Conservation (phyloP, 2,113 vertebrate species). For the Coptodon bakossiorum region DNA sequence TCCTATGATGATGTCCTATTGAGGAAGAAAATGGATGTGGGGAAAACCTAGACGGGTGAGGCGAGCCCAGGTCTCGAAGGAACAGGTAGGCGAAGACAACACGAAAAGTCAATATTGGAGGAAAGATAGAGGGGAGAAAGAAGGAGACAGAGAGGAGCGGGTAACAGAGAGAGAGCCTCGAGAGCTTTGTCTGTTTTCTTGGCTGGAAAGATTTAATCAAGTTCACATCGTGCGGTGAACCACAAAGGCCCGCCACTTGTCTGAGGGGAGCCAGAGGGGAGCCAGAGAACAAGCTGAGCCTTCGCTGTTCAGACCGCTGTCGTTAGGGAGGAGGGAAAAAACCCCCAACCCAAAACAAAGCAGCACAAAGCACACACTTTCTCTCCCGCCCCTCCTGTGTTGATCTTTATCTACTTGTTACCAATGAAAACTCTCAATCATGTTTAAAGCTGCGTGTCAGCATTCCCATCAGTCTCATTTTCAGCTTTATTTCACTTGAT, state of each 20-base stretch:
- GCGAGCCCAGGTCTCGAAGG: neutral
- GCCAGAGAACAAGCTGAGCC: constrained; percentile 20
- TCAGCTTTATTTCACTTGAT: neutral
- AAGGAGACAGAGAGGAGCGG: neutral
- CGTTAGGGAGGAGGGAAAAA: neutral
- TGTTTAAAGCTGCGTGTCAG: neutral
- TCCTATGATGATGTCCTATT: neutral
- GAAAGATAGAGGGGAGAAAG: neutral
- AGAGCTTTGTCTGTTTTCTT: constrained; percentile 51
- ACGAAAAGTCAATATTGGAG: constrained; percentile 22
- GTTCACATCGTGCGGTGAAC: constrained; percentile 53
- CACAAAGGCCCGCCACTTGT: constrained; percentile 38
- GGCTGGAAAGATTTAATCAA: constrained; percentile 61
- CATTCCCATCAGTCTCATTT: neutral
- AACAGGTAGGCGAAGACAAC: neutral
- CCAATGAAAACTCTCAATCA: neutral
- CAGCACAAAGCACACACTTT: neutral
- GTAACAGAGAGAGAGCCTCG: neutral
- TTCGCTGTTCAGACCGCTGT: constrained; percentile 27
- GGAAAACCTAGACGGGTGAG: neutral
- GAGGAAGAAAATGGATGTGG: neutral
- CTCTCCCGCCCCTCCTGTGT: neutral
- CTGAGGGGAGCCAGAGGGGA: constrained; percentile 15
- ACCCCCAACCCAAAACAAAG: neutral
- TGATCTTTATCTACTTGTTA: neutral